phyloP scores from a whole-genome alignment of 2,113 vertebrate species.

The Callipepla californica region DNA sequence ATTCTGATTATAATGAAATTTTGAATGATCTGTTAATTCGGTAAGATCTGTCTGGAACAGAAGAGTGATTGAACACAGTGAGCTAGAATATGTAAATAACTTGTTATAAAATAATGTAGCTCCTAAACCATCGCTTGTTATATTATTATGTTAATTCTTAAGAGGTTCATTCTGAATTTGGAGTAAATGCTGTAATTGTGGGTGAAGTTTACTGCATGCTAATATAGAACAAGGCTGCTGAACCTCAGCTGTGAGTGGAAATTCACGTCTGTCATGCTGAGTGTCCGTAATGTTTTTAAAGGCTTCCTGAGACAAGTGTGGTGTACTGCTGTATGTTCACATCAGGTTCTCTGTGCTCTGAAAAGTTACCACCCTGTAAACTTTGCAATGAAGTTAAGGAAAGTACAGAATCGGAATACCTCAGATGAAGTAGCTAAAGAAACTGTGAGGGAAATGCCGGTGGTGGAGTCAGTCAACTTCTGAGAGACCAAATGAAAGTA shows the following conservation, averaged over 20 bases:
- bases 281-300: background rate
- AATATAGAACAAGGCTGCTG: background rate
- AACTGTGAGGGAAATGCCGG: background rate
- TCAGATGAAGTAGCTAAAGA: slow-evolving; percentile 6
- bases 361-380: background rate
- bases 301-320: background rate
- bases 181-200: background rate
- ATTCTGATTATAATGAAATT: background rate
- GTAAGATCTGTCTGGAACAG: background rate
- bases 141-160: background rate
- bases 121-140: background rate
- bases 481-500: background rate
- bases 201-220: background rate
- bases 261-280: background rate
- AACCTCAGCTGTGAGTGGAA: background rate
- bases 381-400: background rate
- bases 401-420: background rate
- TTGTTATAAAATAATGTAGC: background rate
- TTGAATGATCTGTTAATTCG: background rate
- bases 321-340: background rate
- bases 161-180: background rate
- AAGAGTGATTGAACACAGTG: background rate
- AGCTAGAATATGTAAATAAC: background rate
- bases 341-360: background rate
- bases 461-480: slow-evolving; percentile 11